Evolutionary conservation across 1,140 invertebrate genomes (phyloP).

Genomic region (Drosophila malerkotliana): DNA sequence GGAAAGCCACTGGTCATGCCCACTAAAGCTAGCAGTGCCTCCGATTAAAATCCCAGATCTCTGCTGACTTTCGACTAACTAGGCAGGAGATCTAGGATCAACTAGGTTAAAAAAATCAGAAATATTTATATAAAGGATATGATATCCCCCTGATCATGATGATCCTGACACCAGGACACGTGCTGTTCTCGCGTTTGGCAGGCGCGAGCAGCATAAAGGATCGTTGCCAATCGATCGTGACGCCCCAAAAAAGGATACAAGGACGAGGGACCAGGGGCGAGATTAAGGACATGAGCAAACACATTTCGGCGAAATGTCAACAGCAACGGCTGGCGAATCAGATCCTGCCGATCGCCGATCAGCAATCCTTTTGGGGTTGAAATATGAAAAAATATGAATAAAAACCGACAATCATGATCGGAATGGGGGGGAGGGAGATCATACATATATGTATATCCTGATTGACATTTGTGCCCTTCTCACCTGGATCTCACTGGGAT

Average conservation of each 20-base stretch:
- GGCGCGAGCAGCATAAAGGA: slow-evolving; percentile 22
- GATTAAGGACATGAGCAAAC: slow-evolving; percentile 67
- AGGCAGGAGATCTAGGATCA: too few relatives aligned
- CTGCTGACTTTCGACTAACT: slow-evolving; percentile 25
- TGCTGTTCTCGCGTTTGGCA: slow-evolving; percentile 44
- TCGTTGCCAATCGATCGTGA: slow-evolving; percentile 52
- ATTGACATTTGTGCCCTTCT: slow-evolving; percentile 55
- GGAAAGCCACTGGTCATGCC: slow-evolving; percentile 53
- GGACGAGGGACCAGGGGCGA: slow-evolving; percentile 3
- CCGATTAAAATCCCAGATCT: not conserved
- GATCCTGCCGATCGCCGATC: slow-evolving; percentile 10
- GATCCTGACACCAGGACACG: slow-evolving; percentile 33
- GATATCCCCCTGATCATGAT: not conserved
- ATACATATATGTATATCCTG: slow-evolving; percentile 24
- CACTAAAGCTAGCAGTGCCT: slow-evolving; percentile 52
- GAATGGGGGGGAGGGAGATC: slow-evolving; percentile 30
- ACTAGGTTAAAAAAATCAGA: too few relatives aligned
- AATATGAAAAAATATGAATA: slow-evolving; percentile 4
- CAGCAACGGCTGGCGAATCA: slow-evolving; percentile 68
- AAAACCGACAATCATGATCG: slow-evolving; percentile 40
- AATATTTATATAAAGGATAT: too few relatives aligned
- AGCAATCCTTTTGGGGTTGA: slow-evolving; percentile 29
- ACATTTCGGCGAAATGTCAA: slow-evolving; percentile 59
- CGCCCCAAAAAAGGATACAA: slow-evolving; percentile 29
- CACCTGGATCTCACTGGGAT: slow-evolving; percentile 52